A percentile compares a stretch with the other conserved stretches of the same genome.
These are phyloP conservation scores for Pristionchus fissidentatus DNA, from an alignment of 2,888 invertebrate genomes.

Conservation along the genomic window DNA sequence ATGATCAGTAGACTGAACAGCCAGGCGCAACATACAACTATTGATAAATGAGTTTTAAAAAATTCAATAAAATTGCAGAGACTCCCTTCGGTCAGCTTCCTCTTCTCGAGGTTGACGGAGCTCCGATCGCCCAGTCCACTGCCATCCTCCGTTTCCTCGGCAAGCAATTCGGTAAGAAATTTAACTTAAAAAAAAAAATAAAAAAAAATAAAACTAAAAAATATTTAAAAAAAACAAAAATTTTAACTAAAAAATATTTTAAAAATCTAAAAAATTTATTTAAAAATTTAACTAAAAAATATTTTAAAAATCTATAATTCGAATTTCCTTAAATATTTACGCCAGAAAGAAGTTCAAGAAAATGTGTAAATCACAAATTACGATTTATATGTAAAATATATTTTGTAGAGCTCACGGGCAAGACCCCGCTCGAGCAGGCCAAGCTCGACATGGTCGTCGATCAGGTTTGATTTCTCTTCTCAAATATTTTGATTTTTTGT, in stretches of 20 bases:
- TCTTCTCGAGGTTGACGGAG: conserved; percentile 33
- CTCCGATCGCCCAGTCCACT: conserved; percentile 13
- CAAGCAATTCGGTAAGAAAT: conserved; percentile 29
- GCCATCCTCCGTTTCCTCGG: conserved; percentile 43
- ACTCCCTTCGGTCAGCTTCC: conserved; percentile 40
- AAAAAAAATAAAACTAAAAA: neutral
- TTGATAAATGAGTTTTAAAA: too few relatives aligned
- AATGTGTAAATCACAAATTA: too few relatives aligned
- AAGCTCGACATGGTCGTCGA: conserved; percentile 41
- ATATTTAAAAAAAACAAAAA: neutral
- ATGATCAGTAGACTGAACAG: too few relatives aligned
- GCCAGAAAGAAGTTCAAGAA: too few relatives aligned
- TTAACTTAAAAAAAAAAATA: neutral
- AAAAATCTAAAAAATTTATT: neutral
- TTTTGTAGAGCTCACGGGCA: conserved; percentile 39
- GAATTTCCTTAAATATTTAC: neutral
- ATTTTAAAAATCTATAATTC: too few relatives aligned
- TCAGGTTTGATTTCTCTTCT: neutral
- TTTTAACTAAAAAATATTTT: neutral
- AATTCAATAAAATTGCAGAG: neutral
- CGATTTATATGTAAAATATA: neutral
- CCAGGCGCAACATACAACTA: too few relatives aligned
- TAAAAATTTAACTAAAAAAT: too few relatives aligned
- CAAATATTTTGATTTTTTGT: too few relatives aligned
- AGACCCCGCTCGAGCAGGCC: conserved; percentile 43